Evolutionary conservation across 2,888 invertebrate species (phyloP), one percentile per base, ranked within the genome.

Genomic region (Eupithecia tripunctaria): DNA sequence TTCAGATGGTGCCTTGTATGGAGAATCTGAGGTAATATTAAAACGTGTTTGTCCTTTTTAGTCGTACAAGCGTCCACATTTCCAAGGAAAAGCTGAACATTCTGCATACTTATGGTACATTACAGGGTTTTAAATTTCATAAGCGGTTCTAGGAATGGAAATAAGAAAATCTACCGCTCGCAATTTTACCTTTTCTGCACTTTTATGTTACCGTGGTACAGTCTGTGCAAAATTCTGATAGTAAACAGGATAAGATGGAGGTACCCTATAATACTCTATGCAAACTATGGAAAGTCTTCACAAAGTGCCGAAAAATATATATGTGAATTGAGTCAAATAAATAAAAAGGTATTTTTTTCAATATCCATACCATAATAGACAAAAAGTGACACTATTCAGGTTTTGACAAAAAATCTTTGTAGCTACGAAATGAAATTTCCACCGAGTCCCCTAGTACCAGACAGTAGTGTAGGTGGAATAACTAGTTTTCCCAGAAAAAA

Each of bases 121-220:
- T 43, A 66, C 29, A 32, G 51, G 36, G 32, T 18, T 32, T 43
- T 63, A 51, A 65, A 68, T 71, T 69, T 62, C 69, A 69, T 62
- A 69, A 69, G 60, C 51, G 62, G 32, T 32, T 67, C 36, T 29
- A 59, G 56, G 36, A 56, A 68, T 64, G 64, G 38, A 64, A 64
- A 38, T 64, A 64, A 38, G 64, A 36, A 47, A 59, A 27, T 59
- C 67, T 32, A 36, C 12, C 18, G 36, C 38, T 41, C 36, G 67
- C 67, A 68, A 68, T 68, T 27, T 41, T 32, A 38, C 67, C 67
- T 56, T 68, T 59, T 68, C 59, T 68, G 36, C 56, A 67, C 59
- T 32, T 64, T 38, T 25, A 64, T 32, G 25, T 14, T 64, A 64
- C 38, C 5, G 25, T 12, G 21, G 64, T 64, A 64, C 64, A 21